Percentiles rank a stretch among this genome's conserved stretches.
phyloP scores from a whole-genome alignment of 2,797 vertebrate species.

The Sitta carolinensis region DNA sequence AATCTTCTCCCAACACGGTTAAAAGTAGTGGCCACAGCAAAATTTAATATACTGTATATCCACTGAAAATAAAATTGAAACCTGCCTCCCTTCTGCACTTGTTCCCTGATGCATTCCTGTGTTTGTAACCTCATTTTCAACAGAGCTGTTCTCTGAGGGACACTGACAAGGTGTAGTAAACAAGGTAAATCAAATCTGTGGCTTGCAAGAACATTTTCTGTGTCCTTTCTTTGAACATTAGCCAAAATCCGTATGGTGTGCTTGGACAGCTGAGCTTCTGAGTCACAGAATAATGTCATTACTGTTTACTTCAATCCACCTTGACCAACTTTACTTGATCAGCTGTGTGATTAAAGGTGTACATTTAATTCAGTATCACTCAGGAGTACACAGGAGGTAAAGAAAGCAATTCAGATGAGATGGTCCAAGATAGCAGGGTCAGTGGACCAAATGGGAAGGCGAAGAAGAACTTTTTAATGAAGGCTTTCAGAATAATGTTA shows the following conservation, averaged over 20 bases:
- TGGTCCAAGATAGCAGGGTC: conserved; percentile 25
- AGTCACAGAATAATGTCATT: conserved; percentile 13
- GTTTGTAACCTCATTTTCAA: not conserved
- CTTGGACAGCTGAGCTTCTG: not conserved
- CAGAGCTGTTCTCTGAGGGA: not conserved
- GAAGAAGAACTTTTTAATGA: conserved; percentile 57
- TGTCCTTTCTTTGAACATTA: not conserved
- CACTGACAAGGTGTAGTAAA: not conserved
- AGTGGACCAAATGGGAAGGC: conserved; percentile 7
- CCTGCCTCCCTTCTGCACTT: not conserved
- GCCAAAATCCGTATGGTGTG: not conserved
- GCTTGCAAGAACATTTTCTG: not conserved
- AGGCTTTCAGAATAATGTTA: conserved; percentile 76
- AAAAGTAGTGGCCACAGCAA: not conserved
- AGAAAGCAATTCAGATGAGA: not conserved
- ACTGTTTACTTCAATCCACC: conserved; percentile 27
- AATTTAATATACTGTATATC: not conserved
- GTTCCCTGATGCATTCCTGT: not conserved
- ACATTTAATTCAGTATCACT: not conserved
- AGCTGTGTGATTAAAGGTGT: not conserved
- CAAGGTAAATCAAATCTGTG: not conserved
- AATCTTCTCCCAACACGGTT: not conserved
- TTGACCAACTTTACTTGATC: conserved; percentile 20
- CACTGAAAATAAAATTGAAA: not conserved
- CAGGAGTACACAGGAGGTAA: not conserved